Evolutionary conservation across 1,140 invertebrate genomes (phyloP), one percentile per base, ranked within the genome.

Genomic region (Trichonephila clavipes): DNA sequence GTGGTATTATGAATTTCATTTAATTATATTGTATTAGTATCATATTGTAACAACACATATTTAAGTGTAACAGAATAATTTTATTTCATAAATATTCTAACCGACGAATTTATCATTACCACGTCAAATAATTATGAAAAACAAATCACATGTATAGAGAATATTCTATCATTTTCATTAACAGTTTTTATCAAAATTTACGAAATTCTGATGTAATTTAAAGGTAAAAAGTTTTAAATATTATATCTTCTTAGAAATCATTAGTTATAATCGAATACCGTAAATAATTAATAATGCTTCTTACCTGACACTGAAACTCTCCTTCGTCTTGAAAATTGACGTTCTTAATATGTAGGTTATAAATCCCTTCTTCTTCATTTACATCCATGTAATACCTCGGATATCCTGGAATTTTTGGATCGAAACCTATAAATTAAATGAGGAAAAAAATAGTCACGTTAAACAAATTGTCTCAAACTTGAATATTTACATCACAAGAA

Each of bases 251-350:
- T 51, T 10, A 7, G 51, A 10, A 24, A 2, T 4, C 66, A 69
- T 69, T 24, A 69, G 24, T 69, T 14, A 69, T n/a, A 69, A 28
- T 12, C 66, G 24, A 24, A 12, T 12, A 69, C 24, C 66, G 24
- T 0, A 69, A 69, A 34, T 77, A 85, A 85, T 59, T 59, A 85
- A 59, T 28, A 85, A 85, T 1, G 7, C 0, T 2, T 12, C 14
- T 91, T 82, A 99, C 98, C 96, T 99, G 98, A 96, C 98, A 99
- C 96, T 99, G 98, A 96, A 97, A 99, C 95, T 98, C 98, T 0
- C 98, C 98, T 96, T 99, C 98, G 95, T 99, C 98, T 94, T 97
- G 97, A 77, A 99, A 96, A 19, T 97, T 97, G 3, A 97, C 98
- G 95, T 98, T 98, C 77, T 97, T 97, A 95, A 99, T 98, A 94